Evolutionary conservation across 2,113 vertebrate genomes (phyloP), one percentile per base, ranked within the genome.

Genomic region (Lampris megalopsis): DNA sequence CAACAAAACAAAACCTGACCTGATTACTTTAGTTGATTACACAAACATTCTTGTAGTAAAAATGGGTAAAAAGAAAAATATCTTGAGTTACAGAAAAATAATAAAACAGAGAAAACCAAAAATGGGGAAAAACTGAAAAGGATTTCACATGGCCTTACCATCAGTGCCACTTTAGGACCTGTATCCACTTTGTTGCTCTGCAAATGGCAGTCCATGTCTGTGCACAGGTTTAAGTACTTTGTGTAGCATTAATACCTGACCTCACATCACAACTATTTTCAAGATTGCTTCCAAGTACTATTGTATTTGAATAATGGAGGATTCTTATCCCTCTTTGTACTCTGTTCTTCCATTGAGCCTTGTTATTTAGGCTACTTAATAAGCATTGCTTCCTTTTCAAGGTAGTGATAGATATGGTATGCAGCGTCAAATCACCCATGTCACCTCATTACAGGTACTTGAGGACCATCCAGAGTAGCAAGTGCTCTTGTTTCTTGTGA

Each of bases 171-270:
- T 73, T 43, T 43, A 42, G 57, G 35, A 54, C 54, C n/a, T 58
- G n/a, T 8, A 57, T 36, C 36, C 24, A 24, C 13, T 42, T 62
- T 60, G 61, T 52, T 76, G 38, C 57, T 57, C n/a, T 47, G 53
- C 69, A 48, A 67, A 68, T 49, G 2, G 9, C 49, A 40, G 58
- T 68, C 63, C 37, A 63, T 68, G 52, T 49, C 13, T 42, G 40
- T 68, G 11, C 57, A 73, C 37, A 5, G 43, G 11, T n/a, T 42
- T 62, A 70, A 68, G 80, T 78, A 65, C 60, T 49, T 24, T 2
- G 41, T 52, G 58, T 24, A 59, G 48, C 49, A 38, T 13, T 47
- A 66, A 60, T 66, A 48, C n/a, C 38, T 61, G 47, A 47, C 48
- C 7, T 57, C 52, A 43, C 2, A 10, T 54, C 40, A 5, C 9